Evolutionary conservation across 92 coral and sea anemone species (phyloP), one percentile per base, ranked within the genome.

Genomic region (Porites lobata): DNA sequence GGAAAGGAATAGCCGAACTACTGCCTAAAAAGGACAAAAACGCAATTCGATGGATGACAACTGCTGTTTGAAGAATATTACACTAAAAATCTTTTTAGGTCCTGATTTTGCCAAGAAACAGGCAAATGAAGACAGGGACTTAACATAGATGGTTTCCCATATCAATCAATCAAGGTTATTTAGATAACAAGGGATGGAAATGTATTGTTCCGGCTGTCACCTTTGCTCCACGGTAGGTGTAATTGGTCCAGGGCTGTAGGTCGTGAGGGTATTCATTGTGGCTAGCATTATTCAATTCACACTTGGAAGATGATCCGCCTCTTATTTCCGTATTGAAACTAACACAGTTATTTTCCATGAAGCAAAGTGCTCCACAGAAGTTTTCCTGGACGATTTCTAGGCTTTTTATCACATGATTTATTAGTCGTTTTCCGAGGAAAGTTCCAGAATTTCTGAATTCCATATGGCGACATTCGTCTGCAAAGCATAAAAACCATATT

Each of bases 271-370:
- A 29, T 62, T 50, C 64, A 3, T 11, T 9, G 50, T 83, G 71
- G 10, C 79, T 83, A 1, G 79, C 43, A 26, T 83, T 73, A 26
- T 83, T 83, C 50, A 83, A 57, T 15, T 83, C 80, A 20, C 87
- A 83, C 9, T 7, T 62, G 14, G 62, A 12, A 18, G 43, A 9
- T 0, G 77, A 57, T 17, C 53, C 65, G 7, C 69, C 47, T 63
- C 18, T 22, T 19, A 19, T 18, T 22, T 43, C 19, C 6, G 62
- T 14, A 19, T 83, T 83, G n/a, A 32, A 72, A 73, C 87, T 83
- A 62, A 59, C 79, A 51, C 87, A 83, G 62, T 72, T 83, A 26
- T 75, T 11, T 62, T 72, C 87, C 87, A 83, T 72, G 63, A 58
- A 83, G 62, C 87, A 83, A 0, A 59, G 50, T 3, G 87, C 87